These are phyloP conservation scores for Myotis vivesi DNA, from an alignment of 2,797 vertebrate species.

Conservation along the genomic window DNA sequence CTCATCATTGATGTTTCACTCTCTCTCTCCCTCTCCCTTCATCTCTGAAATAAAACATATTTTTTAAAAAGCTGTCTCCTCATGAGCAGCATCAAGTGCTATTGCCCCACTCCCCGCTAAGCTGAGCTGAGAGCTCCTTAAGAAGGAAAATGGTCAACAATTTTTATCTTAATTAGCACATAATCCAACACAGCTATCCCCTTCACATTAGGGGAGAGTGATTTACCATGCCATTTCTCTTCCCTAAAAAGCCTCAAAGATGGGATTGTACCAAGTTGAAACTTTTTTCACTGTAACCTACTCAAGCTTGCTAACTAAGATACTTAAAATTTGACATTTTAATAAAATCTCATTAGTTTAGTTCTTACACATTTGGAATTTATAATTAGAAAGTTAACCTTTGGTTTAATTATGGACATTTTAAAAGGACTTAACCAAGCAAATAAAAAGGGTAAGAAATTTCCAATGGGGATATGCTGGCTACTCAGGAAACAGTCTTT, in stretches of 20 bases:
- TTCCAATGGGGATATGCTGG: not conserved
- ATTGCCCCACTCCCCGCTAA: not conserved
- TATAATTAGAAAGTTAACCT: not conserved
- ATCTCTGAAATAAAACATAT: too few species aligned
- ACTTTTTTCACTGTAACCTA: not conserved
- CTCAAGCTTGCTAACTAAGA: not conserved
- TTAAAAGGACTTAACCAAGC: constrained; percentile 6
- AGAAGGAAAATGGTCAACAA: not conserved
- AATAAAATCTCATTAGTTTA: constrained; percentile 7
- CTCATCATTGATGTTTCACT: too few species aligned
- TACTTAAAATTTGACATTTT: not conserved
- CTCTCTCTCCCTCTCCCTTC: too few species aligned
- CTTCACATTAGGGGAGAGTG: not conserved
- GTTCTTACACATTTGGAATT: not conserved
- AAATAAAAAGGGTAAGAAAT: not conserved
- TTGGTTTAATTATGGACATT: constrained; percentile 27
- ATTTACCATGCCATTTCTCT: not conserved
- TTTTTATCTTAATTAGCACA: not conserved
- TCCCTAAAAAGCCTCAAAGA: not conserved
- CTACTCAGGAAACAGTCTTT: not conserved
- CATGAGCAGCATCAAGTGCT: not conserved
- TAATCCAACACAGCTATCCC: not conserved
- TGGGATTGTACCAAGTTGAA: not conserved
- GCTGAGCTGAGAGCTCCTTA: not conserved
- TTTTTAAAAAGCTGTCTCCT: not conserved